Percentiles rank a stretch among this genome's conserved stretches.
Evolutionary conservation across 35 echinoderm and acorn worm genomes (phyloP).

Genomic region (Anneissia japonica): DNA sequence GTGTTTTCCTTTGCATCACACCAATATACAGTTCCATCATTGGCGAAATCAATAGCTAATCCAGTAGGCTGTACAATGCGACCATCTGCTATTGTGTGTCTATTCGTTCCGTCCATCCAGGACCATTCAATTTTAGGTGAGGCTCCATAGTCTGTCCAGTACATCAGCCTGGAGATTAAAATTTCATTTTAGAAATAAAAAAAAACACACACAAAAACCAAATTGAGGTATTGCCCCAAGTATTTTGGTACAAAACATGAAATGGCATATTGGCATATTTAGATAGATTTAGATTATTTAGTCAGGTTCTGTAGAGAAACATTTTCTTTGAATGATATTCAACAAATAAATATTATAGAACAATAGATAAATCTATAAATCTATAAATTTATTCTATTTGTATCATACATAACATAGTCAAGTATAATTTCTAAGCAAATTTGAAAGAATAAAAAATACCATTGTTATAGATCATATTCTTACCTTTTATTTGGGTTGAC

Average conservation of each 20-base stretch:
- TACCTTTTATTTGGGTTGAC: constrained; percentile 86
- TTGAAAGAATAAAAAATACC: too few relatives aligned
- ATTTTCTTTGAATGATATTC: too few relatives aligned
- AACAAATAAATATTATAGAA: too few relatives aligned
- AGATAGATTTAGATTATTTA: too few relatives aligned
- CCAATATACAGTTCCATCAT: constrained; percentile 56
- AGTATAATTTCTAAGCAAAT: too few relatives aligned
- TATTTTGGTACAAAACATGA: too few relatives aligned
- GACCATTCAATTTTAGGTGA: constrained; percentile 49
- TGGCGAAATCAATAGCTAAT: constrained; percentile 63
- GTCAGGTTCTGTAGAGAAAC: too few relatives aligned
- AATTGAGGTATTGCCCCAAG: too few relatives aligned
- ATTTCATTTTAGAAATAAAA: background rate
- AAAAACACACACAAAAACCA: background rate
- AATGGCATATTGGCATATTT: too few relatives aligned
- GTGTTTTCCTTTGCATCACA: constrained; percentile 58
- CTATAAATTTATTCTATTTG: too few relatives aligned
- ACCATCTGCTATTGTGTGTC: background rate
- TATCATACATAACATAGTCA: too few relatives aligned
- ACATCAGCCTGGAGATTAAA: constrained; percentile 52
- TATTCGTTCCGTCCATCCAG: constrained; percentile 67
- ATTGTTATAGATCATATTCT: background rate
- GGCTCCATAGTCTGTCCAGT: constrained; percentile 68
- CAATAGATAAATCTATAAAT: too few relatives aligned
- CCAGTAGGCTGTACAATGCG: constrained; percentile 58